phyloP scores from a whole-genome alignment of 2,888 invertebrate genomes.

The Campaea margaritaria region DNA sequence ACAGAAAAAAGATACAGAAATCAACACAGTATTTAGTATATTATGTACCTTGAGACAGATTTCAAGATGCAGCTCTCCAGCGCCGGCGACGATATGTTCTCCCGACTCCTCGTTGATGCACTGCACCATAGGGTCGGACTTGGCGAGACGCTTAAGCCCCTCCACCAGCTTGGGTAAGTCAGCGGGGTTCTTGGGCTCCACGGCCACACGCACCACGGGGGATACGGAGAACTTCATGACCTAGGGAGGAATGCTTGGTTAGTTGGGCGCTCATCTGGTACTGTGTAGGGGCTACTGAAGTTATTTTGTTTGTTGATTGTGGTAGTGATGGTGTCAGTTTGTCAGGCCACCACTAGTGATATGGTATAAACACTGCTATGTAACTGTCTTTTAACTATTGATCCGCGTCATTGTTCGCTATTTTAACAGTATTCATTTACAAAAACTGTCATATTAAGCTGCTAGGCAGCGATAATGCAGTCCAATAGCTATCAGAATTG shows the following conservation, averaged over 20 bases:
- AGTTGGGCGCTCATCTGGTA: neutral
- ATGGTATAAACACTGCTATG: no score
- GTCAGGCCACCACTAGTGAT: no score
- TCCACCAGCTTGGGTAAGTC: constrained; percentile 99
- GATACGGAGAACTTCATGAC: constrained; percentile 99
- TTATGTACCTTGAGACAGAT: constrained; percentile 96
- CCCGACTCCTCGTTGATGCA: constrained; percentile 99
- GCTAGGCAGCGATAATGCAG: no score
- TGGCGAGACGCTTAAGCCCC: constrained; percentile 99
- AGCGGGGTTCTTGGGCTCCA: constrained; percentile 99
- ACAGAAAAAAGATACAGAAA: no score
- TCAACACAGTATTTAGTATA: neutral
- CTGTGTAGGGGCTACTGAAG: no score
- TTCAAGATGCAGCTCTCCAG: constrained; percentile 99
- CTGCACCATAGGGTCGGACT: constrained; percentile 99
- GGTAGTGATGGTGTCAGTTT: no score
- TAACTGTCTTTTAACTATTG: no score
- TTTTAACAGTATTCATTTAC: no score
- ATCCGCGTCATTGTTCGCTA: no score
- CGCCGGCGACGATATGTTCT: constrained; percentile 99
- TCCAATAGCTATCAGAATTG: no score
- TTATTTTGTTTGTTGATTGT: no score
- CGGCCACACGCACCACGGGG: constrained; percentile 99
- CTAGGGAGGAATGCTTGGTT: constrained; percentile 62
- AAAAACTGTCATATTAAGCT: no score